These are phyloP conservation scores for Sturmia bella DNA, from an alignment of 2,888 invertebrate genomes.

Conservation along the genomic window DNA sequence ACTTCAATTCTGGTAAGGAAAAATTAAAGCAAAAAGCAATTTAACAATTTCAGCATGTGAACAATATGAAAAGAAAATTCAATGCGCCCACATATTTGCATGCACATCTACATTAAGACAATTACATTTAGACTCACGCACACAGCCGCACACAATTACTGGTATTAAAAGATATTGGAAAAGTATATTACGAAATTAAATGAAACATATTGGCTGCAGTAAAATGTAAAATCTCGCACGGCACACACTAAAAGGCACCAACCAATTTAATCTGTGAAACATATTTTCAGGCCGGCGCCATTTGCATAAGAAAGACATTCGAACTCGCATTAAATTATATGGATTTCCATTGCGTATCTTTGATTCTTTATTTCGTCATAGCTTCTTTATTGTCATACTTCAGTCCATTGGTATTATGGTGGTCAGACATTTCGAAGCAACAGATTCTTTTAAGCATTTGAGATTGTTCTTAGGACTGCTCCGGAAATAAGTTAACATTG, in stretches of 20 bases:
- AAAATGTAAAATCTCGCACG: constrained; percentile 48
- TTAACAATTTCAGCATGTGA: background rate
- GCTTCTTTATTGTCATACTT: constrained; percentile 19
- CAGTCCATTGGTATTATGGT: constrained; percentile 4
- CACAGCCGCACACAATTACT: background rate
- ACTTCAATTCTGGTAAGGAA: constrained; percentile 14
- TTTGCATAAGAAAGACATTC: constrained; percentile 42
- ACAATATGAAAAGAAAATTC: constrained; percentile 9
- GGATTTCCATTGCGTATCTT: background rate
- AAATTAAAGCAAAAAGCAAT: constrained; percentile 33
- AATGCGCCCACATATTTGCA: too few species aligned
- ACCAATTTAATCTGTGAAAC: background rate
- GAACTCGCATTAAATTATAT: background rate
- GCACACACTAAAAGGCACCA: background rate
- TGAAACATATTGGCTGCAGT: constrained; percentile 59
- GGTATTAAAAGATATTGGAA: constrained; percentile 1
- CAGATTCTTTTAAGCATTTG: background rate
- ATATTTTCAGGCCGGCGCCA: background rate
- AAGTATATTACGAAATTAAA: constrained; percentile 58
- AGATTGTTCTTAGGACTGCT: background rate
- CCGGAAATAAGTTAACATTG: background rate
- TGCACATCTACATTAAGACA: background rate
- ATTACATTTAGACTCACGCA: constrained; percentile 6
- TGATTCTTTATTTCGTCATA: background rate
- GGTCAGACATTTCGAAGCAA: constrained; percentile 27